Percentiles rank a stretch among this genome's conserved stretches.
Conservation (phyloP, 2,113 vertebrate species). For the Meles meles region DNA sequence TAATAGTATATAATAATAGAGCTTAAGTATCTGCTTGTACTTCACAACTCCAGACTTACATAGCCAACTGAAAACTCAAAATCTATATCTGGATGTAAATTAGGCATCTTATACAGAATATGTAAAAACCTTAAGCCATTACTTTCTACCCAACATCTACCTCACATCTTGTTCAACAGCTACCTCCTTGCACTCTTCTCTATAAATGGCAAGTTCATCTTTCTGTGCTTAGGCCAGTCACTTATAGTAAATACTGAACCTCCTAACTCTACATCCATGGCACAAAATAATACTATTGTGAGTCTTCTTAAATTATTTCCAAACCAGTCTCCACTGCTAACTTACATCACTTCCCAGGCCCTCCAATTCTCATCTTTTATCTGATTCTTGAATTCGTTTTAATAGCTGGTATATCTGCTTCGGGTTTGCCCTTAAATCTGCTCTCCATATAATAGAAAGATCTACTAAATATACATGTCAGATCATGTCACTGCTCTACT, state of each 20-base stretch:
- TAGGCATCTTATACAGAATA: background rate
- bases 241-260: background rate
- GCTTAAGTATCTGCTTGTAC: background rate
- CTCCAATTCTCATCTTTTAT: background rate
- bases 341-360: background rate
- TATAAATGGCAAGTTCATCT: background rate
- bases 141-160: background rate
- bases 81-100: background rate
- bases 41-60: background rate
- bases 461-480: background rate
- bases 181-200: background rate
- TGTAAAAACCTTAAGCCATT: background rate
- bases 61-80: background rate
- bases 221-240: background rate
- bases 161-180: background rate
- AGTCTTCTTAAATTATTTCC: background rate
- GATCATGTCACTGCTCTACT: background rate
- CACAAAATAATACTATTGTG: background rate
- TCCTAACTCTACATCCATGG: background rate
- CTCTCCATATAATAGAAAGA: background rate
- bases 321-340: background rate
- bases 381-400: background rate
- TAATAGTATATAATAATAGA: background rate
- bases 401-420: background rate
- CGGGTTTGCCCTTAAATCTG: background rate